These are phyloP conservation scores for Habropoda laboriosa DNA, from an alignment of 1,140 invertebrate species.

Conservation along the genomic window DNA sequence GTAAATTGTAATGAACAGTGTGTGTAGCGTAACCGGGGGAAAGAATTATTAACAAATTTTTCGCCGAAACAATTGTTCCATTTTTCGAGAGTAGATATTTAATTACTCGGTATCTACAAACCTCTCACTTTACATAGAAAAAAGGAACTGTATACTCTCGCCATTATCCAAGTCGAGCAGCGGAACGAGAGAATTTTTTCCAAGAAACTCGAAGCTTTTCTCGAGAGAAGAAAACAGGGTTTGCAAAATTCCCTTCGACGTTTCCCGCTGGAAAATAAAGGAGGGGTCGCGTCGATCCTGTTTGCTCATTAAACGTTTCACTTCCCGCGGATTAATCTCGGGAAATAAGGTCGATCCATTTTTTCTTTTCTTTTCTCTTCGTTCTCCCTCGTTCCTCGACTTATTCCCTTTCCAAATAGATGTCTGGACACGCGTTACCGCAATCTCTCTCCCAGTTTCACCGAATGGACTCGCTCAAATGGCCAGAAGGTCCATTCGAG, in stretches of 20 bases:
- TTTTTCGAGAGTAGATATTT: too few species aligned
- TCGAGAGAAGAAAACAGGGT: not conserved
- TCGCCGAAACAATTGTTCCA: too few species aligned
- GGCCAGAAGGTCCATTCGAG: conserved; percentile 43
- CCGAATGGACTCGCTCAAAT: conserved; percentile 49
- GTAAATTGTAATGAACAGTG: too few species aligned
- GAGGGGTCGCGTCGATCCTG: not conserved
- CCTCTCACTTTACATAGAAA: too few species aligned
- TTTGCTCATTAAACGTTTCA: conserved; percentile 21
- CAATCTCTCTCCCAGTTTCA: conserved; percentile 42
- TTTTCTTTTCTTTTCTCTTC: not conserved
- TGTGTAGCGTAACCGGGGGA: too few species aligned
- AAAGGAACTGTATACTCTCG: too few species aligned
- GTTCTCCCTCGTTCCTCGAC: not conserved
- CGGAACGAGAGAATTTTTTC: conserved; percentile 5
- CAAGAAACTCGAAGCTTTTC: not conserved
- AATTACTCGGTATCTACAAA: too few species aligned
- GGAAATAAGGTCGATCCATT: not conserved
- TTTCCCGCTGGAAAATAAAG: not conserved
- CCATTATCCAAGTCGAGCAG: too few species aligned
- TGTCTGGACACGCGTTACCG: conserved; percentile 38
- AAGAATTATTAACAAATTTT: too few species aligned
- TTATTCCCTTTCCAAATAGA: not conserved
- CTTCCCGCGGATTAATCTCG: conserved; percentile 5
- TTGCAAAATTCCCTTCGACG: not conserved